Percentiles rank a stretch among this genome's conserved stretches.
phyloP scores from a whole-genome alignment of 2,113 vertebrate genomes.

The Bos taurus region ARS-UCD2.0 NC_037342.1:68886001-68886500 shows the following conservation, averaged over 20 bases:
- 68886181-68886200: not conserved
- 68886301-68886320: not conserved
- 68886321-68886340: not conserved
- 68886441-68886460: not conserved
- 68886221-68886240: not conserved
- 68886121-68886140: not conserved
- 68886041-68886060: not conserved
- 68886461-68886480: not conserved
- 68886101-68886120: not conserved
- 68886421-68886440: not conserved
- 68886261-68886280: not conserved
- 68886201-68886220: not conserved
- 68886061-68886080: not conserved
- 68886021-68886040: too few relatives aligned
- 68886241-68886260: not conserved
- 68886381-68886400: not conserved
- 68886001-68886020: not conserved
- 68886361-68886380: not conserved
- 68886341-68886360: accelerated
- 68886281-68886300: not conserved
- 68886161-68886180: not conserved
- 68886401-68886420: not conserved
- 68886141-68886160: not conserved
- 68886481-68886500: not conserved
- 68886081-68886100: not conserved